Evolutionary conservation across 1,140 invertebrate species (phyloP).

Genomic region (Drosophila nebulosa): DNA sequence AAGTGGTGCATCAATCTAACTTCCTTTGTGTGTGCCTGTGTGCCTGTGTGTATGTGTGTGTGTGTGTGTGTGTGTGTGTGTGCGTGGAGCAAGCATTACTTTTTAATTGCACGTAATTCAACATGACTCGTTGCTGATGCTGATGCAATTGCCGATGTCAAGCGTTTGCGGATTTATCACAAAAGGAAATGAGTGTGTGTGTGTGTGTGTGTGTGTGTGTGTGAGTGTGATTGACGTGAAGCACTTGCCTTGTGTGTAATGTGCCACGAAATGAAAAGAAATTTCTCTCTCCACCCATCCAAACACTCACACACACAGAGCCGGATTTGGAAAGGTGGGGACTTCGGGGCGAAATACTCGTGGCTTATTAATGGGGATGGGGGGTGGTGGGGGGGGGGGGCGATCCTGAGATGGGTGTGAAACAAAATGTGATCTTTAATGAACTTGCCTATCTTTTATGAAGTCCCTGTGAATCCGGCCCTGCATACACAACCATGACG

Average conservation of each 20-base stretch:
- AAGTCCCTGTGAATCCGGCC: no score
- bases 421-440: no score
- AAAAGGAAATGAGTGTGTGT: slow-evolving; percentile 38
- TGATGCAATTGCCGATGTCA: slow-evolving; percentile 39
- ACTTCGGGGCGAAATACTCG: no score
- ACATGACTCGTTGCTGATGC: slow-evolving; percentile 45
- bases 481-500: slow-evolving; percentile 2
- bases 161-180: slow-evolving; percentile 57
- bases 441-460: no score
- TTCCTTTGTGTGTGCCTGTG: slow-evolving; percentile 20
- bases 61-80: slow-evolving; percentile 11
- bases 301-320: not conserved
- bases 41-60: slow-evolving; percentile 7
- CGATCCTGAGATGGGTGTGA: no score
- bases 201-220: not conserved
- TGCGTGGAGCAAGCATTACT: slow-evolving; percentile 50
- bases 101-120: slow-evolving; percentile 76
- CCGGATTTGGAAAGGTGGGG: no score
- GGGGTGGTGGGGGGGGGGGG: no score
- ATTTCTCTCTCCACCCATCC: slow-evolving; percentile 7
- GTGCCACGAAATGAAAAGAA: slow-evolving; percentile 63
- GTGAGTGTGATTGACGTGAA: slow-evolving; percentile 54
- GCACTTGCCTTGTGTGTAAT: slow-evolving; percentile 52
- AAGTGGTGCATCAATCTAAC: slow-evolving; percentile 44
- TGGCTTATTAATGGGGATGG: no score